These are phyloP conservation scores for Caenorhabditis macrosperma DNA, from an alignment of 2,888 invertebrate genomes.

Conservation along the genomic window DNA sequence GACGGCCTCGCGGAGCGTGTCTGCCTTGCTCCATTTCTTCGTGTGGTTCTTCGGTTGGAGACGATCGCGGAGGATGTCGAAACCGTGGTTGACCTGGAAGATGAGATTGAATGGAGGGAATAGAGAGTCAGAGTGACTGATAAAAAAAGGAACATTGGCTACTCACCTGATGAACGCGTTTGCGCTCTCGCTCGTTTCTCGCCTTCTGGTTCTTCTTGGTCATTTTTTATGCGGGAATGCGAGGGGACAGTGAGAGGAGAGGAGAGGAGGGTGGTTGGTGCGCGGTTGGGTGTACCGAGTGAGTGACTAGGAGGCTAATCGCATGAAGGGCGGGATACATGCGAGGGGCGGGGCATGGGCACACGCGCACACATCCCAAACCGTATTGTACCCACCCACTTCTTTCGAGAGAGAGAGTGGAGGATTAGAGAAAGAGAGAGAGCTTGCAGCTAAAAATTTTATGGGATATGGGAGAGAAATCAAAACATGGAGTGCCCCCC, in stretches of 20 bases:
- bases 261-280: slow-evolving; percentile 8
- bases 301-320: slow-evolving; percentile 38
- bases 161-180: slow-evolving; percentile 66
- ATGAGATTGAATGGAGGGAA: background rate
- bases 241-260: background rate
- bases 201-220: slow-evolving; percentile 64
- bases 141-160: background rate
- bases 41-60: slow-evolving; percentile 51
- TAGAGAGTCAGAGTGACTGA: background rate
- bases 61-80: slow-evolving; percentile 60
- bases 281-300: slow-evolving; percentile 32
- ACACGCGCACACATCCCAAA: no score
- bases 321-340: slow-evolving; percentile 20
- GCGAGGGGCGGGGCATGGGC: slow-evolving; percentile 3
- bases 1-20: slow-evolving; percentile 67
- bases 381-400: background rate
- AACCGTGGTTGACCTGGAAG: slow-evolving; percentile 66
- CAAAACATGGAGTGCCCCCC: no score
- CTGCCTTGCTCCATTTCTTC: slow-evolving; percentile 71
- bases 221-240: slow-evolving; percentile 14
- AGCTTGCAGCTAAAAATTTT: no score
- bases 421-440: no score
- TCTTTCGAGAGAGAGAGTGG: slow-evolving; percentile 5
- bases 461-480: no score
- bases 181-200: slow-evolving; percentile 67